Evolutionary conservation across 2,888 invertebrate species (phyloP), one percentile per base, ranked within the genome.

Genomic region (Laspeyria flexula): DNA sequence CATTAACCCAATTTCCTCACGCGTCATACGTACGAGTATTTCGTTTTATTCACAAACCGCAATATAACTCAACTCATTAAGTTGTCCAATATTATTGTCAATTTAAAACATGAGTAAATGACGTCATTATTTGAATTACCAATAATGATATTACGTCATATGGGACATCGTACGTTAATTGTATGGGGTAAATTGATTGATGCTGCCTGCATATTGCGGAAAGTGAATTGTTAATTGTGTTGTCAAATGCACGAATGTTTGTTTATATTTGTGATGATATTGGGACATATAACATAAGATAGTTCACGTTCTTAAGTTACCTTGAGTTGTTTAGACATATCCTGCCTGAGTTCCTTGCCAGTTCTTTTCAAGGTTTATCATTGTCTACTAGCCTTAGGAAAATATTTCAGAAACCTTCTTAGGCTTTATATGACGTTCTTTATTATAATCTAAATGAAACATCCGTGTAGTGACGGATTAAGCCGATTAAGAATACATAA

Each of bases 111-210:
- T 43, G 33, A 53, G 49, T 29, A 62, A 64, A 51, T 64, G 56
- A 38, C 15, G 6, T 34, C 10, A 33, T 15, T 29, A 33, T 33
- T 25, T 25, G 3, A 21, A 37, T 12, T 15, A 41, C 15, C 18
- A 10, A 37, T 31, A 33, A 43, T 49, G 27, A 55, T n/a, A n/a
- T 59, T 21, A 23, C 38, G 18, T 45, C 59, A 54, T 15, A 43
- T 16, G 27, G 39, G 16, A 44, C 51, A 62, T 65, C 57, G 18
- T 55, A 64, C 59, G 60, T 51, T 71, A 71, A 71, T 74, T 66
- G 57, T 61, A 50, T 57, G 50, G 51, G 54, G 65, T 60, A 74
- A 64, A 73, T 73, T 65, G 64, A 65, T 61, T 72, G 68, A 66
- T 64, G 59, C 39, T 29, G 31, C 39, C 35, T 40, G 43, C 41